Conservation (phyloP, 2,113 vertebrate genomes). For the Phylloscopus trochiloides region DNA sequence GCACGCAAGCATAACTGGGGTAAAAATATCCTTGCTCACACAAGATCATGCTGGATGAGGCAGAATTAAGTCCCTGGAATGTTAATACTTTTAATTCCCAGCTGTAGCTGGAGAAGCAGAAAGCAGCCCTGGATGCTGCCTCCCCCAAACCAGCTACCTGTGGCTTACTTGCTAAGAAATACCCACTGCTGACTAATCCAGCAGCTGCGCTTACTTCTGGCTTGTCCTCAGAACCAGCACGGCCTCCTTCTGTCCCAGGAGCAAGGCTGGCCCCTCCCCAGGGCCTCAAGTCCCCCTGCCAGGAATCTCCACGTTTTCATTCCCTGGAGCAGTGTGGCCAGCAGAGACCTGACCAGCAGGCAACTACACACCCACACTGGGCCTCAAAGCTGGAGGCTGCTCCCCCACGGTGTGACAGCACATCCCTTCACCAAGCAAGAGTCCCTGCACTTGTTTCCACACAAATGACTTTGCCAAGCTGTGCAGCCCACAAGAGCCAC, state of each 20-base stretch:
- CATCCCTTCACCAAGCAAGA: fast-evolving
- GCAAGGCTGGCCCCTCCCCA: background rate
- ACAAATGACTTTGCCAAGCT: background rate
- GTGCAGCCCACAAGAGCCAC: background rate
- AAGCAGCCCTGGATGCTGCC: background rate
- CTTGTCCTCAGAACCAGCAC: background rate
- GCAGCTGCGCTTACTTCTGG: fast-evolving
- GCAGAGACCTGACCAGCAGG: background rate
- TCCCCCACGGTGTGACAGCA: fast-evolving
- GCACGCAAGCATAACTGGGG: background rate
- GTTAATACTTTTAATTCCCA: conserved; percentile 33
- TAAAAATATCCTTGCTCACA: background rate
- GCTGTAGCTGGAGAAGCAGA: background rate
- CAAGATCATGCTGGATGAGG: background rate
- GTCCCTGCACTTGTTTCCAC: background rate
- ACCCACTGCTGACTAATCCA: background rate
- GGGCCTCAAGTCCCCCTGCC: background rate
- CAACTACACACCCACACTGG: fast-evolving
- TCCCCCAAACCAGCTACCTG: background rate
- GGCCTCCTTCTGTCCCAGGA: fast-evolving
- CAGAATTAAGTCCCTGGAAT: conserved; percentile 25
- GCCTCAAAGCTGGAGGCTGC: background rate
- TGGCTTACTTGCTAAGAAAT: background rate
- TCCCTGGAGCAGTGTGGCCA: background rate
- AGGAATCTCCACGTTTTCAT: fast-evolving